phyloP scores from a whole-genome alignment of 2,797 vertebrate genomes.

The Enteromius anoplus region DNA sequence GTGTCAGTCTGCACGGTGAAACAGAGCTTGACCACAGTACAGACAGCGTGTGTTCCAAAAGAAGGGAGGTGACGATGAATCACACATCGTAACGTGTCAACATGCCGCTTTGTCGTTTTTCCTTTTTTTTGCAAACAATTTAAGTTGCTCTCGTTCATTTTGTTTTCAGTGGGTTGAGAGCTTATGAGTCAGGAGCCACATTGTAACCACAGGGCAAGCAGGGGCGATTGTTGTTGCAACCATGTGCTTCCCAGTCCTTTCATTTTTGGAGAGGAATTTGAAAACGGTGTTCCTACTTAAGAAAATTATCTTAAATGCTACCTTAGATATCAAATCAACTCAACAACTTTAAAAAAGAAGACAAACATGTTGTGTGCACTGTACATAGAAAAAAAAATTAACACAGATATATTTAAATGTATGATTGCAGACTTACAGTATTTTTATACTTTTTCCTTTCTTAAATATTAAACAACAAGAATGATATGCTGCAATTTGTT shows the following conservation, averaged over 20 bases:
- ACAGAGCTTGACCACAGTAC: conserved; percentile 52
- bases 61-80: conserved; percentile 69
- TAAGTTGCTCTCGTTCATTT: conserved; percentile 51
- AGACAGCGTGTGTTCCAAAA: conserved; percentile 51
- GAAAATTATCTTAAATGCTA: conserved; percentile 43
- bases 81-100: conserved; percentile 67
- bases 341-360: conserved; percentile 10
- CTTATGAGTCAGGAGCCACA: conserved; percentile 68
- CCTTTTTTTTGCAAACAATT: conserved; percentile 46
- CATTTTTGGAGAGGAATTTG: conserved; percentile 53
- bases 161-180: conserved; percentile 59
- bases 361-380: background rate
- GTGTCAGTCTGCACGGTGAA: conserved; percentile 55
- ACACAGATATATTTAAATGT: background rate
- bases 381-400: background rate
- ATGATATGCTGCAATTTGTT: background rate
- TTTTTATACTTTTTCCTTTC: background rate
- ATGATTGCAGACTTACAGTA: background rate
- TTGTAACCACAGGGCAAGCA: conserved; percentile 58
- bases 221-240: conserved; percentile 56
- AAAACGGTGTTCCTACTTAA: conserved; percentile 29
- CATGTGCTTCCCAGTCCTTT: conserved; percentile 54
- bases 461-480: background rate
- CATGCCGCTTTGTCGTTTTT: conserved; percentile 44
- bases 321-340: conserved; percentile 52